Evolutionary conservation across 2,113 vertebrate species (phyloP), one percentile per base, ranked within the genome.

Genomic region (Leucoraja erinaceus): DNA sequence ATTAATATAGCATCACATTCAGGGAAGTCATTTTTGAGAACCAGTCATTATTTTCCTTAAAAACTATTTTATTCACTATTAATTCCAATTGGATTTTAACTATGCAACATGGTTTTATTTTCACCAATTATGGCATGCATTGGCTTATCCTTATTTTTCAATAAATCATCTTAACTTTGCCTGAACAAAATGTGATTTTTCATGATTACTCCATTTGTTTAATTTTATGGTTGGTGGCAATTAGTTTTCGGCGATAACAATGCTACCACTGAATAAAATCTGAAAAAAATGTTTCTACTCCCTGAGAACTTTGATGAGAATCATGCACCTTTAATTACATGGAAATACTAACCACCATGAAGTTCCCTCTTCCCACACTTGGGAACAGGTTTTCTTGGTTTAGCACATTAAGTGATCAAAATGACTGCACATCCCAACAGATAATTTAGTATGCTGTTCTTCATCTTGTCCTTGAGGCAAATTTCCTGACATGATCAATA

Each of bases 31-130:
- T 84, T 59, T 84, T 59, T 84, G 70, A 59, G 25, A 70, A 91
- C 0, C 38, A 25, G 47, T 38, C 7, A 10, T 31, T 5, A 31
- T 72, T 72, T 70, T 8, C 66, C 88, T 72, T 91, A 72, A 8
- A 91, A 91, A 91, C 66, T 90, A 68, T 91, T 91, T 91, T 72
- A 8, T 31, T 28, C 83, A 14, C 8, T 63, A 31, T 86, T 61
- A 61, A 3, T 31, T 14, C 9, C 28, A 5, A 61, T 61, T 1
- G 3, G 11, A 4, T 81, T 86, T 61, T 61, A 31, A n/a, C 12
- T 31, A 63, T n/a, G 75, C 16, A 68, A 16, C 10, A 14, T 68
- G 16, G 6, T 68, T 68, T 68, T 68, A 10, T 10, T 68, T 68
- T 68, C 66, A 68, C 66, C 16, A 68, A 14, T 68, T 68, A 68